Conservation (phyloP, 2,888 invertebrate genomes). For the Eurois occulta region DNA sequence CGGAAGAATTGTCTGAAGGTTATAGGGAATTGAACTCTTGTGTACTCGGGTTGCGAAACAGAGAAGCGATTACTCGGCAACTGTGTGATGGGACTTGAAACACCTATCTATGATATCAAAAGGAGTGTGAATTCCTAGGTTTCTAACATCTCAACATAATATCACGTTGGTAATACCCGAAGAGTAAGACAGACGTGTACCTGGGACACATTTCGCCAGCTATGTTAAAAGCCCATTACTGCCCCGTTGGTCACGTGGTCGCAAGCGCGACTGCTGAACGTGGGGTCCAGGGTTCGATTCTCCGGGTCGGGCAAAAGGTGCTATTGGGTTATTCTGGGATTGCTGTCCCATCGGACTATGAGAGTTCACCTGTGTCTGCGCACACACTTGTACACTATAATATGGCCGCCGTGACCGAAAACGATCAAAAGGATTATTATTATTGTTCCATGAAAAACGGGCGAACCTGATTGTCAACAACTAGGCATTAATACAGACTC, state of each 20-base stretch:
- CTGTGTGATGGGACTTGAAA: background rate
- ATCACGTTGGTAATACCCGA: background rate
- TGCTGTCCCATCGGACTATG: background rate
- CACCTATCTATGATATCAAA: background rate
- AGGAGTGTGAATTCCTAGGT: background rate
- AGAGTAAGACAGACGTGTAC: background rate
- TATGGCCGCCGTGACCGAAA: too few species aligned
- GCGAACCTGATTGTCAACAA: too few species aligned
- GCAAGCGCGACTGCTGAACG: too few species aligned
- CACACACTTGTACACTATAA: too few species aligned
- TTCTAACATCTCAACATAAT: background rate
- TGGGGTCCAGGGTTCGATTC: background rate
- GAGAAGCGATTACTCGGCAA: background rate
- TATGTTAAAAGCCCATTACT: background rate
- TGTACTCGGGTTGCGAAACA: background rate
- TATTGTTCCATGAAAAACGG: background rate
- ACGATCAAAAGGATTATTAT: too few species aligned
- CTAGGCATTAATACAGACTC: too few species aligned
- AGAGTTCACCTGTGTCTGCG: too few species aligned
- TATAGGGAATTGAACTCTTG: background rate
- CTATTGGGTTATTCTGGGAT: background rate
- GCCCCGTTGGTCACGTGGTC: too few species aligned
- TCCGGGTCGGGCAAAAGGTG: background rate
- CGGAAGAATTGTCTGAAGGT: constrained; percentile 1
- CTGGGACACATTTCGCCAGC: background rate